Conservation (phyloP, 2,797 vertebrate species). For the Brachyrhaphis roseni region DNA sequence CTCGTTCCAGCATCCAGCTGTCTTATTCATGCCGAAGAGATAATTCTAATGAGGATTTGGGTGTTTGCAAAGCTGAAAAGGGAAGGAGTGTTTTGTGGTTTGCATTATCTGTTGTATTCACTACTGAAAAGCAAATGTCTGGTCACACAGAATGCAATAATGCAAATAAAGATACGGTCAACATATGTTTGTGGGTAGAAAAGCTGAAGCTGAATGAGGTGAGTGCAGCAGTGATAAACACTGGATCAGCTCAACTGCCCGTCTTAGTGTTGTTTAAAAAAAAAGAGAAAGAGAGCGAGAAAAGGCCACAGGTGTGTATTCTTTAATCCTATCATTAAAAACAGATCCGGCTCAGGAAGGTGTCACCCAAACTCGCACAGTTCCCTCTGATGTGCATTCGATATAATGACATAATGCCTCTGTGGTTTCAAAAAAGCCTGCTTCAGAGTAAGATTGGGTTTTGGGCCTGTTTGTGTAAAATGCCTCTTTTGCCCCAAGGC, state of each 20-base stretch:
- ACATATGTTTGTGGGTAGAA: slow-evolving; percentile 1
- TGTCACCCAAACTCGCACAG: slow-evolving; percentile 27
- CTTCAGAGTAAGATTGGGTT: slow-evolving; percentile 35
- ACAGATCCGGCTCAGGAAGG: slow-evolving; percentile 55
- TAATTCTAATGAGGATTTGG: slow-evolving; percentile 28
- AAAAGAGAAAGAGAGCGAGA: slow-evolving; percentile 43
- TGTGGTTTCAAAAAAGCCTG: slow-evolving; percentile 30
- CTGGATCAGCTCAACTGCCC: not conserved
- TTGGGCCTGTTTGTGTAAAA: slow-evolving; percentile 51
- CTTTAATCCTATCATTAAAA: slow-evolving; percentile 76
- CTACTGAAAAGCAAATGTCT: not conserved
- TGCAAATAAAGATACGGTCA: not conserved
- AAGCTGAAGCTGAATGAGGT: not conserved
- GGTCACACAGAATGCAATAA: not conserved
- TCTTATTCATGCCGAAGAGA: slow-evolving; percentile 15
- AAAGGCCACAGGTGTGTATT: slow-evolving; percentile 74
- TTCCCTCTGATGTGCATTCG: slow-evolving; percentile 36
- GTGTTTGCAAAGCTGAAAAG: slow-evolving; percentile 12
- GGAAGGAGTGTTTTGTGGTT: not conserved
- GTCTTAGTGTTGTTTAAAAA: not conserved
- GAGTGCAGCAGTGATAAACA: not conserved
- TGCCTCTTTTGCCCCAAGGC: slow-evolving; percentile 44
- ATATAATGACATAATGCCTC: slow-evolving; percentile 36
- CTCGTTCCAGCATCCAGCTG: slow-evolving; percentile 25
- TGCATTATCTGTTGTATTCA: not conserved